Evolutionary conservation across 2,888 invertebrate genomes (phyloP), one percentile per base, ranked within the genome.

Genomic region (Lomographa bimaculata): DNA sequence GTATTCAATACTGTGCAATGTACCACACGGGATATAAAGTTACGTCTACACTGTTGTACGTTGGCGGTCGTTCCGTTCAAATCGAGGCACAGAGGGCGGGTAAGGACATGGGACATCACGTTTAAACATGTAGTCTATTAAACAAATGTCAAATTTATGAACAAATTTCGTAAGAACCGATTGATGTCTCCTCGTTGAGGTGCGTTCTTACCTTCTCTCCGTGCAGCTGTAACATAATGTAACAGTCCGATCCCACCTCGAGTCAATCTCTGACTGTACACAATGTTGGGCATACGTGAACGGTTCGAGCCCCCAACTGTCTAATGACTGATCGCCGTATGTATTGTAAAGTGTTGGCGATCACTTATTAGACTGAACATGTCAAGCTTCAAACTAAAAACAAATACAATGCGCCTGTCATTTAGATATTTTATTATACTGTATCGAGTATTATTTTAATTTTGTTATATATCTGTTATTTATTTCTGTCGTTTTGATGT

Each of bases 41-140:
- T 77, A 72, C 75, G 58, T 79, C 67, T 79, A 74, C 68, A 69
- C 53, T 76, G 79, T 81, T 82, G 66, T 71, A 61, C 60, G 54
- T 60, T 42, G 48, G 33, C 44, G 42, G 47, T 56, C 23, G 28
- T 30, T 10, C 14, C n/a, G 41, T n/a, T n/a, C n/a, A n/a, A n/a
- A n/a, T n/a, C n/a, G n/a, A n/a, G n/a, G n/a, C n/a, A n/a, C n/a
- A n/a, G n/a, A n/a, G n/a, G n/a, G n/a, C n/a, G n/a, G n/a, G n/a
- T n/a, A n/a, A n/a, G n/a, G n/a, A n/a, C n/a, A n/a, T n/a, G n/a
- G n/a, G n/a, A n/a, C n/a, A n/a, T n/a, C n/a, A n/a, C n/a, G n/a
- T n/a, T n/a, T n/a, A n/a, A n/a, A n/a, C n/a, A n/a, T n/a, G n/a
- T n/a, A n/a, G n/a, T n/a, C n/a, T n/a, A n/a, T n/a, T n/a, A n/a